Conservation (phyloP, 2,113 vertebrate genomes). For the Stercorarius parasiticus region DNA sequence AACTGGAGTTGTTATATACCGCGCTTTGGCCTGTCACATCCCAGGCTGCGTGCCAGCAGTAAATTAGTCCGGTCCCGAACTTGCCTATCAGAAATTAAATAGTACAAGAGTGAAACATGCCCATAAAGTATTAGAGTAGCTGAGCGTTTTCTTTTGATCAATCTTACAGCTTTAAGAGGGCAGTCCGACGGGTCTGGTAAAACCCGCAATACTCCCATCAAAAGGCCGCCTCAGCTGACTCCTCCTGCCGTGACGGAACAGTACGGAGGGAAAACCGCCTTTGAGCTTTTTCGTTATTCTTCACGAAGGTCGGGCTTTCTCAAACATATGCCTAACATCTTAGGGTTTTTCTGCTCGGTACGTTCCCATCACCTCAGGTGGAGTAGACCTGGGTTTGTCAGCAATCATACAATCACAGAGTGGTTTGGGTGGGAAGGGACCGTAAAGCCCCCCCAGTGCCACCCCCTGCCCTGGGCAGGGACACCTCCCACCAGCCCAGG, state of each 20-base stretch:
- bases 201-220: background rate
- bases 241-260: background rate
- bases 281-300: background rate
- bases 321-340: background rate
- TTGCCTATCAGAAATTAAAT: constrained; percentile 53
- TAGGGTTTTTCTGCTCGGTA: background rate
- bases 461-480: too few relatives aligned
- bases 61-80: constrained; percentile 57
- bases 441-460: too few relatives aligned
- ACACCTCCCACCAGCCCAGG: background rate
- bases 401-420: background rate
- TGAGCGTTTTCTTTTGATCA: constrained; percentile 44
- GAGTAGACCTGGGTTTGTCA: background rate
- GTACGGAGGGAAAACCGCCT: background rate
- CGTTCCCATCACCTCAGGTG: background rate
- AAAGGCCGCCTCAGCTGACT: background rate
- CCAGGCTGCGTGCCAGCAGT: constrained; percentile 29
- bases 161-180: background rate
- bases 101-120: constrained; percentile 9
- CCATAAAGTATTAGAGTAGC: constrained; percentile 23
- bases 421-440: background rate
- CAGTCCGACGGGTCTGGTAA: background rate
- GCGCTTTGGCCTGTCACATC: background rate
- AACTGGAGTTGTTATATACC: background rate
- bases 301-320: background rate